These are phyloP conservation scores for Archips xylosteana DNA, from an alignment of 2,888 invertebrate genomes.

Conservation along the genomic window DNA sequence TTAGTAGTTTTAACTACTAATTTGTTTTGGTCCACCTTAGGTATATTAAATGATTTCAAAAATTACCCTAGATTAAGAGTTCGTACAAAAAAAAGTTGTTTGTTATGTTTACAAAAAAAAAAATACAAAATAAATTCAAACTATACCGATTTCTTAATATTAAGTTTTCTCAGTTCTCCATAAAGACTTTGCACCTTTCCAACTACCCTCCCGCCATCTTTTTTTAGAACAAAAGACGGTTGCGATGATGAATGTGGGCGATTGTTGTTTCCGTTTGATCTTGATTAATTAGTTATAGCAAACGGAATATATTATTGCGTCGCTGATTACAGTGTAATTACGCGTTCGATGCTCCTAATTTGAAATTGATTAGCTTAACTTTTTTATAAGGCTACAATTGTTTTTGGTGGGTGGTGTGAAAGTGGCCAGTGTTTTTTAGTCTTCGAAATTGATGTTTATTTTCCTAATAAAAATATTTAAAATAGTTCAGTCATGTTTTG, in stretches of 20 bases:
- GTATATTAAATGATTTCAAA: too few species aligned
- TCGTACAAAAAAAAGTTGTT: too few species aligned
- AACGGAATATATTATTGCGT: slow-evolving; percentile 78
- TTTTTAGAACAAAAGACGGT: slow-evolving; percentile 49
- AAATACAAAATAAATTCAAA: too few species aligned
- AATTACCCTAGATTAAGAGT: too few species aligned
- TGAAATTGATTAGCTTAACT: slow-evolving; percentile 36
- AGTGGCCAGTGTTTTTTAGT: background rate
- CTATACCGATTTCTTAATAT: background rate
- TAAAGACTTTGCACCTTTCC: slow-evolving; percentile 18
- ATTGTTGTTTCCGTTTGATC: slow-evolving; percentile 75
- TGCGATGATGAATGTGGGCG: slow-evolving; percentile 57
- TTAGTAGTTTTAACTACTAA: too few species aligned
- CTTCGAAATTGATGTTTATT: background rate
- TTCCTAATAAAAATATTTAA: too few species aligned
- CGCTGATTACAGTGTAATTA: slow-evolving; percentile 63
- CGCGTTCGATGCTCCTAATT: slow-evolving; percentile 48
- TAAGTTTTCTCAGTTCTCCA: background rate
- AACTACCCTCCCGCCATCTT: slow-evolving; percentile 39
- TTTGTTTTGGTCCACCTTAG: too few species aligned
- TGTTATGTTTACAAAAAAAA: too few species aligned
- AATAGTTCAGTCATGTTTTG: too few species aligned
- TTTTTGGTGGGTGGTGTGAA: background rate
- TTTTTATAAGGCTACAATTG: slow-evolving; percentile 1
- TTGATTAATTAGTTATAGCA: slow-evolving; percentile 79